Percentiles rank a stretch among this genome's conserved stretches.
Conservation (phyloP, 2,113 vertebrate species). For the Pardalotus punctatus region DNA sequence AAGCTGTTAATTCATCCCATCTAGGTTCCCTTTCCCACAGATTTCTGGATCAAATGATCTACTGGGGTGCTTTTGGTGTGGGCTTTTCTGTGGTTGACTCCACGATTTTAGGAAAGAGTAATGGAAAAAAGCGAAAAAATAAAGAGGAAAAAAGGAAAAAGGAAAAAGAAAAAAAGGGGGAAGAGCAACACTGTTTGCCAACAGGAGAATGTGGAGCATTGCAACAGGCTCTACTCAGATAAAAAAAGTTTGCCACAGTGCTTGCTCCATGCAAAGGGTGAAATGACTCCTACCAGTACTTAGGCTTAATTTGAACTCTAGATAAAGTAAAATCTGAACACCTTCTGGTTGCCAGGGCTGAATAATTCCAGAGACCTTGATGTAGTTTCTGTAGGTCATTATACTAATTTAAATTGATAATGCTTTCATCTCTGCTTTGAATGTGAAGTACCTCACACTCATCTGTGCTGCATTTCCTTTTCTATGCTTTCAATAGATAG, state of each 20-base stretch:
- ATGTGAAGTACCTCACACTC: background rate
- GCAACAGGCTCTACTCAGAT: background rate
- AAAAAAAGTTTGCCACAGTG: background rate
- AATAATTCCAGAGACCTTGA: constrained; percentile 54
- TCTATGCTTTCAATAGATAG: background rate
- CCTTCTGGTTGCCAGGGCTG: constrained; percentile 16
- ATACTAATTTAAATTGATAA: constrained; percentile 55
- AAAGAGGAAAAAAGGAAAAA: background rate
- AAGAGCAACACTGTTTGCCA: background rate
- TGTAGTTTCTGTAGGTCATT: constrained; percentile 45
- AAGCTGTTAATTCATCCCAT: background rate
- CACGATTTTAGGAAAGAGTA: background rate
- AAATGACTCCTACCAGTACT: background rate
- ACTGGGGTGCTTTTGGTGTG: accelerated
- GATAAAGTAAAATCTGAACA: constrained; percentile 19
- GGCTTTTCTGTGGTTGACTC: background rate
- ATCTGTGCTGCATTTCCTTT: background rate
- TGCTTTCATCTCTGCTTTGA: constrained; percentile 48
- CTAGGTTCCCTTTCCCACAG: background rate
- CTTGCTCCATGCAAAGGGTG: background rate
- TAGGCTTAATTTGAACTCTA: background rate
- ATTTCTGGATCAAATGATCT: background rate
- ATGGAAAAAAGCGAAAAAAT: background rate
- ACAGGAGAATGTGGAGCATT: background rate
- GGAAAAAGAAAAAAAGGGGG: accelerated